Evolutionary conservation across 2,113 vertebrate genomes (phyloP), one percentile per base, ranked within the genome.

Genomic region (Actenoides hombroni): DNA sequence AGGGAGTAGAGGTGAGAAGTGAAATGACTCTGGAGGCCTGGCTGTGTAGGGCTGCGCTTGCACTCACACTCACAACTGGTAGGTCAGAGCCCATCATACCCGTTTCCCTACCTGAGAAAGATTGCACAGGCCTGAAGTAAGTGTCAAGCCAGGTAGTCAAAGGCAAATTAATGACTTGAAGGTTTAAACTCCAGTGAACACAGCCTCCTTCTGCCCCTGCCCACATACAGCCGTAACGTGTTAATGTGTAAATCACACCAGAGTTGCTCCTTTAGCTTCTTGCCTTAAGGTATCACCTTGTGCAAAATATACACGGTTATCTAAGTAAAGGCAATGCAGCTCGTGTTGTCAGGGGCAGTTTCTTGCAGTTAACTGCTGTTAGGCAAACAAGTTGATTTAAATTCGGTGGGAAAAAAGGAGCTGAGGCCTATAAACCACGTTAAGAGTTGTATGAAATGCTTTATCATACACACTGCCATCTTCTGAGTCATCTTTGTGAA

Each of bases 171-270:
- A 68, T 33, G 57, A 37, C 13, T n/a, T 40, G 11, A 48, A 64
- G 35, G 37, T 35, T 64, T 42, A 23, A 68, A 35, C 8, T 49
- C 39, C 60, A 49, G 31, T 39, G 49, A 83, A 40, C 57, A 7
- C 5, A 3, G 76, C 31, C 40, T 56, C 40, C 1, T 11, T 16
- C 51, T 0, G 0, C 39, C 33, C 61, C 65, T 85, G 57, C 37
- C 46, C 23, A 26, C 29, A 2, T 35, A 42, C 0, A 0, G 42
- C 12, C 19, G 51, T 28, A 51, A 46, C 7, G 2, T 14, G 3
- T 11, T 13, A 17, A 28, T 4, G 33, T 6, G 3, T 60, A 69
- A 60, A 68, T 60, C 63, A 48, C 0, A 3, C 19, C 16, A 11
- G 39, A 37, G 39, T 40, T 86, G 63, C 29, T 95, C 6, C 57